Conservation (phyloP, 2,113 vertebrate species). For the Meles meles region DNA sequence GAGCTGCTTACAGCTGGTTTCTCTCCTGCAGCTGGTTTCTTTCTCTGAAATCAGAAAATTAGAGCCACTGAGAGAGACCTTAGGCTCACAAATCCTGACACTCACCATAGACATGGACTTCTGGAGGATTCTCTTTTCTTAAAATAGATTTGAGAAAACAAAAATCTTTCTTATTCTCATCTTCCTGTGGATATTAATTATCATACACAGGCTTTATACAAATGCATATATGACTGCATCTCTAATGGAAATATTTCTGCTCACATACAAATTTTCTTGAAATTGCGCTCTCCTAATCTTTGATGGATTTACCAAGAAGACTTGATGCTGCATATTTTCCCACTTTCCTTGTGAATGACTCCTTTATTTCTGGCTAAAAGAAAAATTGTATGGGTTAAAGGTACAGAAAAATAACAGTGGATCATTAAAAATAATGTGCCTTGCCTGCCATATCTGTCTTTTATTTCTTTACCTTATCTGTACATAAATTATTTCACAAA, state of each 20-base stretch:
- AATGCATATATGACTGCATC: not conserved
- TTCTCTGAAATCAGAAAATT: not conserved
- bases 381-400: not conserved
- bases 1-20: not conserved
- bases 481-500: slow-evolving; percentile 14
- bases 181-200: not conserved
- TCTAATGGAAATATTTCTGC: not conserved
- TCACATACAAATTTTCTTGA: not conserved
- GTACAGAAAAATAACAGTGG: not conserved
- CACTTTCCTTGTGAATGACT: not conserved
- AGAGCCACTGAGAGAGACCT: not conserved
- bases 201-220: not conserved
- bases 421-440: not conserved
- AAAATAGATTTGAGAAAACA: not conserved
- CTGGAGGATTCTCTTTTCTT: not conserved
- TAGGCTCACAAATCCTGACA: not conserved
- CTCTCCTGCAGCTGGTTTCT: not conserved
- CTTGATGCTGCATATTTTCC: not conserved
- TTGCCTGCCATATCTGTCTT: not conserved
- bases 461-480: not conserved
- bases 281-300: not conserved
- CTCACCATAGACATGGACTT: not conserved
- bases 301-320: not conserved
- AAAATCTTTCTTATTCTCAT: not conserved
- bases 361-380: not conserved